These are phyloP conservation scores for Pteruthius melanotis DNA, from an alignment of 2,113 vertebrate genomes.

Conservation along the genomic window DNA sequence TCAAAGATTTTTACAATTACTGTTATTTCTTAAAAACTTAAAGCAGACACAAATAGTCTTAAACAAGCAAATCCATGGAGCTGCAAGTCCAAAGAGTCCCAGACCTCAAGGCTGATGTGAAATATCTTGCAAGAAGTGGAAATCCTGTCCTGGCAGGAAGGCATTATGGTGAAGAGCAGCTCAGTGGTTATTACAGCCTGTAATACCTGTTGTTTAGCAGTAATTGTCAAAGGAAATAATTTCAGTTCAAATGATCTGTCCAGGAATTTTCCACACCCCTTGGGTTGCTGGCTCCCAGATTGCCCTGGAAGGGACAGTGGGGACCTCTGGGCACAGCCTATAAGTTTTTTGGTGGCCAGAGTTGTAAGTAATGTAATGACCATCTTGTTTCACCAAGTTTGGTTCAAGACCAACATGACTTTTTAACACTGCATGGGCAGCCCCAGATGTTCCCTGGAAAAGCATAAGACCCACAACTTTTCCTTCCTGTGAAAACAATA, in stretches of 20 bases:
- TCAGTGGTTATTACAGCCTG: not conserved
- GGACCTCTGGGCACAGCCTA: not conserved
- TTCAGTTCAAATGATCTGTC: not conserved
- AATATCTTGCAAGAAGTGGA: not conserved
- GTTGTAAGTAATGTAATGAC: not conserved
- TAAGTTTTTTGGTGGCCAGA: not conserved
- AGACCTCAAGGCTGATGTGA: not conserved
- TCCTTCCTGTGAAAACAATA: not conserved
- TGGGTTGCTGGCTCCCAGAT: not conserved
- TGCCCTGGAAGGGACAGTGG: rapidly evolving
- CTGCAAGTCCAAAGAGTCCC: not conserved
- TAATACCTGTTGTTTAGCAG: not conserved
- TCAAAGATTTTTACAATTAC: not conserved
- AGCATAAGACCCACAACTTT: not conserved
- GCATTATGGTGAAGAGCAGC: not conserved
- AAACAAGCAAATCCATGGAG: constrained; percentile 22
- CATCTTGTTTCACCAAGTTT: not conserved
- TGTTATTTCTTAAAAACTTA: not conserved
- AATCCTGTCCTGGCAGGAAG: not conserved
- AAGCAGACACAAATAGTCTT: constrained; percentile 22
- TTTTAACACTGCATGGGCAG: not conserved
- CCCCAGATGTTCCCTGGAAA: rapidly evolving
- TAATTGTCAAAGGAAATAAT: not conserved
- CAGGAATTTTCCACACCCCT: not conserved
- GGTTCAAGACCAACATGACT: not conserved